A percentile compares a stretch with the other conserved stretches of the same genome.
These are phyloP conservation scores for Dendropsophus ebraccatus DNA, from an alignment of 2,113 vertebrate genomes.

Conservation along the genomic window DNA sequence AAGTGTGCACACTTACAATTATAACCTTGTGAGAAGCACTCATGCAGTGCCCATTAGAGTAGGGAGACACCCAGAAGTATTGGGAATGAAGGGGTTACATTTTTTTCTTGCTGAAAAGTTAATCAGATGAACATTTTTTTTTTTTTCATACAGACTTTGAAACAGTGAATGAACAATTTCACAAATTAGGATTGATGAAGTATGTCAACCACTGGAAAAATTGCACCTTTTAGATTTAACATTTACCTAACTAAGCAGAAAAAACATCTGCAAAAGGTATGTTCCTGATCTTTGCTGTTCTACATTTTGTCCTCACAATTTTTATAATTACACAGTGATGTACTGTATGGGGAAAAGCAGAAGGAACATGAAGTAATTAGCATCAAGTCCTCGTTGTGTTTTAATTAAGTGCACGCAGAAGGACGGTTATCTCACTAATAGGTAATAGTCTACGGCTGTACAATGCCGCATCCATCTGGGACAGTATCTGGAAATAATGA, in stretches of 20 bases:
- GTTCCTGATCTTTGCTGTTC: slow-evolving; percentile 44
- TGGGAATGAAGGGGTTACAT: slow-evolving; percentile 24
- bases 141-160: slow-evolving; percentile 55
- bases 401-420: slow-evolving; percentile 5
- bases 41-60: not conserved
- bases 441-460: not conserved
- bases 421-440: slow-evolving; percentile 7
- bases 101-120: slow-evolving; percentile 45
- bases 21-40: not conserved
- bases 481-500: not conserved
- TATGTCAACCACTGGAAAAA: slow-evolving; percentile 60
- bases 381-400: not conserved
- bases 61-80: not conserved
- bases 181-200: slow-evolving; percentile 58
- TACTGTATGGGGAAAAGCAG: slow-evolving; percentile 15
- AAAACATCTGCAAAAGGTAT: slow-evolving; percentile 60
- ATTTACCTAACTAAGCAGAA: slow-evolving; percentile 60
- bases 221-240: slow-evolving; percentile 61
- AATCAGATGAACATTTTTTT: slow-evolving; percentile 57
- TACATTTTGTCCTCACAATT: slow-evolving; percentile 48
- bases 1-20: not conserved
- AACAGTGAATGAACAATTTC: slow-evolving; percentile 59
- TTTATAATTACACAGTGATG: slow-evolving; percentile 57
- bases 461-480: not conserved
- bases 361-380: slow-evolving; percentile 36